Conservation (phyloP, 2,113 vertebrate species). For the Ochotona curzoniae region DNA sequence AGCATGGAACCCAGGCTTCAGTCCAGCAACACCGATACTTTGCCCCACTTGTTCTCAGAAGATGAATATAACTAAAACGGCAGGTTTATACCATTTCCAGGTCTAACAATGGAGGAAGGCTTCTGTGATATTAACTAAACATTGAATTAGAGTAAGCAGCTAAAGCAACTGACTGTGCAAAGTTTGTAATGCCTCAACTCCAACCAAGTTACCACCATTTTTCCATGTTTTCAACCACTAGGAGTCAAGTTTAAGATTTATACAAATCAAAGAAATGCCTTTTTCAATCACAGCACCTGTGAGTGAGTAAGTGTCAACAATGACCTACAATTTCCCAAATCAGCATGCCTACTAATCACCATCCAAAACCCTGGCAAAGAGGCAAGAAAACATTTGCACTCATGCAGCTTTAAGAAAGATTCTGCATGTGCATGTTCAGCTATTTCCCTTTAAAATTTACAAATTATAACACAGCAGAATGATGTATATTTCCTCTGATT, state of each 20-base stretch:
- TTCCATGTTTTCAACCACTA: neutral
- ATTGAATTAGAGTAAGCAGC: slow-evolving; percentile 21
- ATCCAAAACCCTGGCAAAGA: slow-evolving; percentile 10
- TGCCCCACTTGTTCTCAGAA: slow-evolving; percentile 12
- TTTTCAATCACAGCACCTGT: slow-evolving; percentile 13
- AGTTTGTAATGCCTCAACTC: slow-evolving; percentile 43
- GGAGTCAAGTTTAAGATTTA: slow-evolving; percentile 53
- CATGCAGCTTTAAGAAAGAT: neutral
- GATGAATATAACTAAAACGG: slow-evolving; percentile 30
- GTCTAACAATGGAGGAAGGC: slow-evolving; percentile 47
- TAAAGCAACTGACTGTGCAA: slow-evolving; percentile 11
- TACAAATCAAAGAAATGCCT: slow-evolving; percentile 3
- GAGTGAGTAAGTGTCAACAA: slow-evolving; percentile 50
- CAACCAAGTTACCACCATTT: slow-evolving; percentile 20
- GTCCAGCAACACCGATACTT: slow-evolving; percentile 6
- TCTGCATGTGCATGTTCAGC: slow-evolving; percentile 6
- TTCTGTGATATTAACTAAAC: slow-evolving; percentile 15
- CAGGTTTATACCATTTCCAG: slow-evolving; percentile 50
- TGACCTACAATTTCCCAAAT: slow-evolving; percentile 25
- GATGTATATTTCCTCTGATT: slow-evolving; percentile 79
- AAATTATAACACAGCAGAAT: slow-evolving; percentile 64
- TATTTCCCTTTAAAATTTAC: slow-evolving; percentile 67
- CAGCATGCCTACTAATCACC: neutral
- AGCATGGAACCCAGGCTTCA: slow-evolving; percentile 25
- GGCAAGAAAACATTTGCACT: neutral